Conservation (phyloP, 2,888 invertebrate genomes). For the Aphidius colemani region DNA sequence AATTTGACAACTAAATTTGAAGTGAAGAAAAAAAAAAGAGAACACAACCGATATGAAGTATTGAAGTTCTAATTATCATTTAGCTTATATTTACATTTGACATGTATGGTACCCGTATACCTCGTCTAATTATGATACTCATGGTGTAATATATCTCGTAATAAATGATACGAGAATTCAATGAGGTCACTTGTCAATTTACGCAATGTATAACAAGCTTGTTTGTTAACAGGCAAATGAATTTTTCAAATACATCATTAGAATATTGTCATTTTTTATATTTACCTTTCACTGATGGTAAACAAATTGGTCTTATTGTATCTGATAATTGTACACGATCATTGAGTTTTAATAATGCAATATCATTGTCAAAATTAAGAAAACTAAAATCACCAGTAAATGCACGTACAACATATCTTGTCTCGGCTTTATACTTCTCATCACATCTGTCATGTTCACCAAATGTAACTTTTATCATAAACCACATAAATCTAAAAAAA, state of each 20-base stretch:
- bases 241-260: conserved; percentile 15
- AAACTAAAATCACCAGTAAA: conserved; percentile 82
- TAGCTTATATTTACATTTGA: conserved; percentile 12
- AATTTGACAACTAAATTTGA: no score
- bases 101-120: conserved; percentile 45
- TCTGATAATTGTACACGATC: conserved; percentile 80
- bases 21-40: conserved; percentile 1
- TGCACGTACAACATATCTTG: conserved; percentile 77
- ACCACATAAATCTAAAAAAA: conserved; percentile 83
- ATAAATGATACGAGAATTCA: conserved; percentile 35
- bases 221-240: conserved; percentile 2
- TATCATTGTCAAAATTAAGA: conserved; percentile 86
- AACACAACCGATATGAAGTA: conserved; percentile 1
- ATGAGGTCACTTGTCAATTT: conserved; percentile 35
- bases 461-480: conserved; percentile 87
- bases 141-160: conserved; percentile 36
- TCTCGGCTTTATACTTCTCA: conserved; percentile 73
- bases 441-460: conserved; percentile 86
- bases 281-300: conserved; percentile 72
- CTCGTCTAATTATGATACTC: conserved; percentile 41
- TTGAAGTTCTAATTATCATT: conserved; percentile 1
- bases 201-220: conserved; percentile 27
- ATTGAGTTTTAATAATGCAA: conserved; percentile 80
- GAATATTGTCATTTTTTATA: conserved; percentile 5
- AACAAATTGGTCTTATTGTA: conserved; percentile 80